These are phyloP conservation scores for Cirrhinus mrigala DNA, from an alignment of 2,797 vertebrate species.

Conservation along the genomic window DNA sequence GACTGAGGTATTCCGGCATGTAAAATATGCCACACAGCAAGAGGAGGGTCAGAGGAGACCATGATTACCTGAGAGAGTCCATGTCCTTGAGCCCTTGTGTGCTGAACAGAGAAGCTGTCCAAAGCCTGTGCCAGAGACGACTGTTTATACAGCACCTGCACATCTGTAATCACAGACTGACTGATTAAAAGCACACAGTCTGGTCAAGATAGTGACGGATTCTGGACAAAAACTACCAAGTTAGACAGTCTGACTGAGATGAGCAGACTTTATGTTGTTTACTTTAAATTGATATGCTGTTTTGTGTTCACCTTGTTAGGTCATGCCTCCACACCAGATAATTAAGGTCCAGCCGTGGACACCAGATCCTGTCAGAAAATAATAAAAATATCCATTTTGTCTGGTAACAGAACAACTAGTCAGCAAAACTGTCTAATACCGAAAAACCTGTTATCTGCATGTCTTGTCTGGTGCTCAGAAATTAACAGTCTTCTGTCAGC, in stretches of 20 bases:
- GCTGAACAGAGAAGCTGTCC: slow-evolving; percentile 32
- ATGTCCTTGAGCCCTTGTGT: slow-evolving; percentile 47
- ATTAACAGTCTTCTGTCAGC: no score
- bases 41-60: slow-evolving; percentile 40
- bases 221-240: background rate
- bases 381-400: no score
- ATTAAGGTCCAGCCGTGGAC: no score
- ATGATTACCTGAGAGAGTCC: slow-evolving; percentile 40
- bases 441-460: no score
- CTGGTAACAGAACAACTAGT: no score
- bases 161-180: slow-evolving; percentile 33
- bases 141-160: slow-evolving; percentile 23
- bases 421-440: no score
- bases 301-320: no score
- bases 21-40: slow-evolving; percentile 45
- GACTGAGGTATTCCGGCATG: slow-evolving; percentile 32
- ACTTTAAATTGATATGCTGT: no score
- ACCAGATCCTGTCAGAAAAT: no score
- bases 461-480: no score
- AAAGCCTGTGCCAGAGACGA: background rate
- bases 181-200: slow-evolving; percentile 6
- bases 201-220: background rate
- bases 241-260: background rate
- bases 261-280: background rate
- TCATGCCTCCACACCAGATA: no score